Base-by-base conservation (phyloP, 2,888 invertebrate genomes). In the Rhynchonema sp. region DNA sequence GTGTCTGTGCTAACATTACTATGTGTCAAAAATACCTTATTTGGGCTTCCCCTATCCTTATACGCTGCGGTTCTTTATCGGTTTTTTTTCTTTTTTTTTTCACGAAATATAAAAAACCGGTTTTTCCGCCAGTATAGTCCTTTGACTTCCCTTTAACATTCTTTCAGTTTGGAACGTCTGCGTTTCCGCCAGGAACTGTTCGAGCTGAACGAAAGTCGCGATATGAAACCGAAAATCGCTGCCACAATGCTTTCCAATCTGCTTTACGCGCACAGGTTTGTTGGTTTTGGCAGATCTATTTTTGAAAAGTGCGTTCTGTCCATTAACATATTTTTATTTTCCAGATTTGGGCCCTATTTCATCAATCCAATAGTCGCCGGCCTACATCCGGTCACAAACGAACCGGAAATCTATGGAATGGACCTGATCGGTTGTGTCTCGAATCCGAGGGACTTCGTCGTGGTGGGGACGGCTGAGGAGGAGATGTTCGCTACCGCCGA, bases 351-450 rank as follows among this genome's bases (percentile, higher is more conserved):
- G 0, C 92, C 94, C 0, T 99, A 90, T 75, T 96, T 96, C 77
- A 84, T 96, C 63, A 92, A 94, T 73, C 96, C 98, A 0, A 84
- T 98, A 0, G 83, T 98, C 62, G 96, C 94, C 61, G 98, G 90
- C 13, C 75, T 98, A 25, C 85, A 92, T 73, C 85, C 89, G 0
- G 75, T 75, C 62, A 82, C 83, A 52, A 84, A 85, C 30, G 82
- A 90, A 68, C 92, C 94, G 0, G 94, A 83, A 69, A 84, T 62
- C 38, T 53, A 20, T 55, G 85, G 85, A 69, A 89, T 94, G 86
- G 98, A 98, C 79, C 78, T 94, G 69, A 90, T 98, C 76, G 88
- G 90, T 9, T 91, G 90, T 69, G 81, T 84, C 0, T 87, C 87
- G 77, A 82, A 83, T 64, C 87, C 94, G 0, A 84, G 86, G 68